Conservation (phyloP, 2,797 vertebrate species). For the Sciurus carolinensis region DNA sequence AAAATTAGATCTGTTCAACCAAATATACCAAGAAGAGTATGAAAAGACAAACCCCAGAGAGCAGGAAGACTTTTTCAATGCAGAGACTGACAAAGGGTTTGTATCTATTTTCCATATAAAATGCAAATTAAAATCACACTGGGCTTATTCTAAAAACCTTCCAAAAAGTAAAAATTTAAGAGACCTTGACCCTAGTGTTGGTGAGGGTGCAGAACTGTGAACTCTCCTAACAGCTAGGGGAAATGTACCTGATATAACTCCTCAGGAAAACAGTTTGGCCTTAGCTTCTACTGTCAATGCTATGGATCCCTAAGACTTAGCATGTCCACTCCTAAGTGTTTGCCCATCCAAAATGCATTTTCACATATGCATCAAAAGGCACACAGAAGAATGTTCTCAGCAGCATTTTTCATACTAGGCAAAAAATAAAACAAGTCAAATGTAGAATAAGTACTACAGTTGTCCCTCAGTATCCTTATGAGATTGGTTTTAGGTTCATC, state of each 20-base stretch:
- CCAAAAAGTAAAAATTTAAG: neutral
- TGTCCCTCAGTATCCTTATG: neutral
- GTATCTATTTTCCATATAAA: neutral
- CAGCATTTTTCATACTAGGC: neutral
- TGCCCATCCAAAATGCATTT: neutral
- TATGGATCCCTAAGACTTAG: neutral
- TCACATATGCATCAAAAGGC: neutral
- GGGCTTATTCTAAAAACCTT: neutral
- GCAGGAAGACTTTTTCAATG: neutral
- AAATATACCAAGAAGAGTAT: neutral
- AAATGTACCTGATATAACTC: neutral
- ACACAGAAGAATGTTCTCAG: neutral
- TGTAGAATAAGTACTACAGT: neutral
- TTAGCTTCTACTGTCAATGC: neutral
- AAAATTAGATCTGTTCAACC: conserved; percentile 14
- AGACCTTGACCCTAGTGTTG: neutral
- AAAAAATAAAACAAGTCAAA: neutral
- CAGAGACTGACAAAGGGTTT: neutral
- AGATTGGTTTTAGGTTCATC: neutral
- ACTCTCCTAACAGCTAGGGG: neutral
- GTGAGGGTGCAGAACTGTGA: neutral
- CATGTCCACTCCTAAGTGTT: neutral
- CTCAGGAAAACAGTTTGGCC: neutral
- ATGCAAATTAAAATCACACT: neutral
- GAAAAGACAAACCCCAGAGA: neutral